Percentiles rank a stretch among this genome's conserved stretches.
phyloP scores from a whole-genome alignment of 2,113 vertebrate species.

The Casuarius casuarius region DNA sequence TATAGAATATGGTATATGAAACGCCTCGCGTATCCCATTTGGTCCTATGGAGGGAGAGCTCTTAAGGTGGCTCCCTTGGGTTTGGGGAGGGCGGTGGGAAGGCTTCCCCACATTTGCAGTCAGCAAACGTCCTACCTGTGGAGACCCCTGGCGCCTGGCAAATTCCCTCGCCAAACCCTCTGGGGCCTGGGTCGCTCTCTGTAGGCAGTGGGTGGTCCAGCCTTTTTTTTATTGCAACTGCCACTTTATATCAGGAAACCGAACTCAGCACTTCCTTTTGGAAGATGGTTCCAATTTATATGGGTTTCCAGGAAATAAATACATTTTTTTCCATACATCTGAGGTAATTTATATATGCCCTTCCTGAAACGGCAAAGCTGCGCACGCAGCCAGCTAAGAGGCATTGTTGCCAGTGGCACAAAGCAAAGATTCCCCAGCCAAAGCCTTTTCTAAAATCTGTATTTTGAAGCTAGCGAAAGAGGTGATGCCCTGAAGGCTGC shows the following conservation, averaged over 20 bases:
- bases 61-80: constrained; percentile 72
- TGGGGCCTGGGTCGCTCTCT: background rate
- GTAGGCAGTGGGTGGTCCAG: constrained; percentile 46
- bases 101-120: background rate
- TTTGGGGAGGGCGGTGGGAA: background rate
- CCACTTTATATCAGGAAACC: background rate
- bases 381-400: background rate
- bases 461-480: background rate
- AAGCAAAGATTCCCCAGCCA: background rate
- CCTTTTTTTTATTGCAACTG: constrained; percentile 14
- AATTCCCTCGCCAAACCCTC: background rate
- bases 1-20: constrained; percentile 78
- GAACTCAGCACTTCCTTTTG: background rate
- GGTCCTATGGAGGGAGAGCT: constrained; percentile 69
- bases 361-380: background rate
- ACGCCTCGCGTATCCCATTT: constrained; percentile 59
- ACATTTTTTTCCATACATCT: background rate
- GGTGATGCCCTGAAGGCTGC: background rate
- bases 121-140: constrained; percentile 36
- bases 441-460: background rate
- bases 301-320: constrained; percentile 29
- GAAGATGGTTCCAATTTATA: constrained; percentile 37
- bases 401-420: background rate
- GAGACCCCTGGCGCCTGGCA: background rate
- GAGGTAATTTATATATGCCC: background rate